Conservation (phyloP, 2,113 vertebrate genomes). For the Gymnogyps californianus region DNA sequence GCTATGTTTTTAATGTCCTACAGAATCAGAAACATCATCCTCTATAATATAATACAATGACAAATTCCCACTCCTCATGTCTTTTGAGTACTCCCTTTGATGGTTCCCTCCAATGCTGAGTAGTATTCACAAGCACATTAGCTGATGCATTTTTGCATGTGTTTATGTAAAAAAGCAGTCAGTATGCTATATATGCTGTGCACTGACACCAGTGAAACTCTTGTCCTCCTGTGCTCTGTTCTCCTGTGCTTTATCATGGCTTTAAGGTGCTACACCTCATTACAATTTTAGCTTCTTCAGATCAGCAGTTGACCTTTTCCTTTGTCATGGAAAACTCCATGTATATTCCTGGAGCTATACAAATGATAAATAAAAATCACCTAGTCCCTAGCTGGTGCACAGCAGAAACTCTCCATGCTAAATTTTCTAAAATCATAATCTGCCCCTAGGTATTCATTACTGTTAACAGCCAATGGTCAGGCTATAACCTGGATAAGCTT, state of each 20-base stretch:
- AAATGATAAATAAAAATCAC: not conserved
- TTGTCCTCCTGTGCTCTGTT: not conserved
- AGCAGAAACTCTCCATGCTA: not conserved
- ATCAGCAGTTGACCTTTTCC: not conserved
- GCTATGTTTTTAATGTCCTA: not conserved
- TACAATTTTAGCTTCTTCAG: not conserved
- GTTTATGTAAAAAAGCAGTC: not conserved
- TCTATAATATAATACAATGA: not conserved
- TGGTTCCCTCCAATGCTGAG: not conserved
- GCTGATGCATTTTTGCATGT: not conserved
- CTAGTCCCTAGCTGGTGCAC: not conserved
- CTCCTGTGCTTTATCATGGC: not conserved
- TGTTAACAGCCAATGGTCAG: not conserved
- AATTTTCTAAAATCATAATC: not conserved
- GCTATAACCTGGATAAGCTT: not conserved
- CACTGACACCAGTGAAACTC: not conserved
- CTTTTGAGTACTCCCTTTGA: not conserved
- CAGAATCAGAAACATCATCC: not conserved
- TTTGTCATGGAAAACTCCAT: not conserved
- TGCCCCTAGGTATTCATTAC: not conserved
- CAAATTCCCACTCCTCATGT: not conserved
- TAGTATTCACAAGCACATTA: not conserved
- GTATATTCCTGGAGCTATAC: not conserved
- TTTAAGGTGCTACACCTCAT: not conserved
- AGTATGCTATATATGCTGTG: not conserved